phyloP scores from a whole-genome alignment of 2,888 invertebrate species.

The Sinohyriopsis cumingii region DNA sequence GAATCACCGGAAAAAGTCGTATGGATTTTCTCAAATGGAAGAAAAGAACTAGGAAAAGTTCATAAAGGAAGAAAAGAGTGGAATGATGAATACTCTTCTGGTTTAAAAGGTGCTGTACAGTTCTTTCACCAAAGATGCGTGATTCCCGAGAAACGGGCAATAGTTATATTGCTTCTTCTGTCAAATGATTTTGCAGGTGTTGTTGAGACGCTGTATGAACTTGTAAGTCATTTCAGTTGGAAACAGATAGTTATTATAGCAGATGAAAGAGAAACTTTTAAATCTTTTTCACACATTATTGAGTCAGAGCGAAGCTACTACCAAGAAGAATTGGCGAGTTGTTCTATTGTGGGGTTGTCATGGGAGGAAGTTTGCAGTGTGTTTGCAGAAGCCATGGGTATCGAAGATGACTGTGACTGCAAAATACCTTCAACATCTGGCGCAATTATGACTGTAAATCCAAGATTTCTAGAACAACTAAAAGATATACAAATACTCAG shows the following conservation, averaged over 20 bases:
- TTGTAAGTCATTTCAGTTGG: constrained; percentile 13
- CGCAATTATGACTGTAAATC: constrained; percentile 3
- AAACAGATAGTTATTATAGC: constrained; percentile 11
- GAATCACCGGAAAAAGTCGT: background rate
- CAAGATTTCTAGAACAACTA: constrained; percentile 5
- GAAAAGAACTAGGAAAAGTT: background rate
- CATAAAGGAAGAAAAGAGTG: constrained; percentile 5
- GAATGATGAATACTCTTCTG: constrained; percentile 12
- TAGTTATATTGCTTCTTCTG: constrained; percentile 11
- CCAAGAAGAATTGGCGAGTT: background rate
- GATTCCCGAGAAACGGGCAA: constrained; percentile 9
- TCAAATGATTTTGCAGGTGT: constrained; percentile 16
- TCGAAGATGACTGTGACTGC: constrained; percentile 2
- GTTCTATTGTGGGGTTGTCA: background rate
- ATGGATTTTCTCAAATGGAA: constrained; percentile 19
- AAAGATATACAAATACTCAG: constrained; percentile 10
- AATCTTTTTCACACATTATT: background rate
- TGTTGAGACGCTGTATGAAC: constrained; percentile 18
- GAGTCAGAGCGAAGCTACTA: background rate
- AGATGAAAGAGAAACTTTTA: background rate
- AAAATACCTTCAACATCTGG: constrained; percentile 8
- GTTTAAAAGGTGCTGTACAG: constrained; percentile 11
- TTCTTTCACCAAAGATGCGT: constrained; percentile 16
- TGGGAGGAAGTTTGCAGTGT: constrained; percentile 10
- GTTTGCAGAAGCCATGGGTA: constrained; percentile 2